phyloP scores from a whole-genome alignment of 2,888 invertebrate species.

The Prosopocoilus inquinatus region DNA sequence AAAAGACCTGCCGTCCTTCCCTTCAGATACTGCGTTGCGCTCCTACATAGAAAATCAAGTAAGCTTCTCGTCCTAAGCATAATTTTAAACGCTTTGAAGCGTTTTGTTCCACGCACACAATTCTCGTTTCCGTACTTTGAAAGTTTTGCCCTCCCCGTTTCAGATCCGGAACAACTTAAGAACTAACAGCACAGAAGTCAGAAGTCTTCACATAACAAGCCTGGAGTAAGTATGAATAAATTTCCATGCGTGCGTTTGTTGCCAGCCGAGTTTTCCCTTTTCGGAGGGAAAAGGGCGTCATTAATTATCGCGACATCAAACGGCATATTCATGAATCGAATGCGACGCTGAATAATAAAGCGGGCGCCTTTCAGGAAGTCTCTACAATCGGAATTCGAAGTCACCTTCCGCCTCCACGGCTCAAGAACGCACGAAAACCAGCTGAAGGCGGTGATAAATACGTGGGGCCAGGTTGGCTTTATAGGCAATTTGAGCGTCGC shows the following conservation, averaged over 20 bases:
- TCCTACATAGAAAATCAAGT: slow-evolving; percentile 12
- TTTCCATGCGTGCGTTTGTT: background rate
- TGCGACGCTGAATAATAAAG: slow-evolving; percentile 16
- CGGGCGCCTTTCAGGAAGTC: slow-evolving; percentile 33
- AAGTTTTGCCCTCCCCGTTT: background rate
- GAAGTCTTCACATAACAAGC: slow-evolving; percentile 9
- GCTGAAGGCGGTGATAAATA: slow-evolving; percentile 56
- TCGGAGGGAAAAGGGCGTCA: no score
- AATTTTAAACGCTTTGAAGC: background rate
- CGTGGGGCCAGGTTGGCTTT: slow-evolving; percentile 59
- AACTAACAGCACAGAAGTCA: slow-evolving; percentile 1
- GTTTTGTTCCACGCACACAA: background rate
- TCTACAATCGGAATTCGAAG: slow-evolving; percentile 47
- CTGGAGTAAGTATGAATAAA: slow-evolving; percentile 15
- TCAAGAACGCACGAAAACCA: slow-evolving; percentile 55
- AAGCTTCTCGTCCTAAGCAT: background rate
- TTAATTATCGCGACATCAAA: no score
- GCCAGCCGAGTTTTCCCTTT: background rate
- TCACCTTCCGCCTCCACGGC: slow-evolving; percentile 56
- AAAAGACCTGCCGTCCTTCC: background rate
- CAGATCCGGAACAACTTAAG: slow-evolving; percentile 4
- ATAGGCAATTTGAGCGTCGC: slow-evolving; percentile 61
- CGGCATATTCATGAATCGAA: no score
- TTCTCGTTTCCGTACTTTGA: background rate
- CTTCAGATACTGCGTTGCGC: background rate